These are phyloP conservation scores for Cyanoderma ruficeps DNA, from an alignment of 2,113 vertebrate genomes.

Conservation along the genomic window DNA sequence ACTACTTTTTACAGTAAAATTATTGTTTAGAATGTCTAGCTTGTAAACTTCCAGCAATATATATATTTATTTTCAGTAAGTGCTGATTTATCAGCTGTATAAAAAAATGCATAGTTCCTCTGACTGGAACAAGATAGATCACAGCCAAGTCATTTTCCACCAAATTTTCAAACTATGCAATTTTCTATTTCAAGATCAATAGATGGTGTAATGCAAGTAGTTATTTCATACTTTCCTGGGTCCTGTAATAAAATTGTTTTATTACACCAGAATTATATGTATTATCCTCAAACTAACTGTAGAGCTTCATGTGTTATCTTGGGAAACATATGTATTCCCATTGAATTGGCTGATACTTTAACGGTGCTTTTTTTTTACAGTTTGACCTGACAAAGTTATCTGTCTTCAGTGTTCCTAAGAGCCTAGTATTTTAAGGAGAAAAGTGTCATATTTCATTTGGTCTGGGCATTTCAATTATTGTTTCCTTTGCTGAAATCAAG, in stretches of 20 bases:
- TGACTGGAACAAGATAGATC: not conserved
- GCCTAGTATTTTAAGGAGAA: not conserved
- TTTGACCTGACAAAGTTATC: not conserved
- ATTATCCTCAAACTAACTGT: conserved; percentile 14
- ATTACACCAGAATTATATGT: not conserved
- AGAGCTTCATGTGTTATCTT: not conserved
- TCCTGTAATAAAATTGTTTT: conserved; percentile 21
- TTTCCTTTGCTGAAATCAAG: not conserved
- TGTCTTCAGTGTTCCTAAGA: not conserved
- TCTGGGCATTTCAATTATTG: not conserved
- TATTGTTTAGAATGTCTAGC: not conserved
- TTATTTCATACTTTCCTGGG: not conserved
- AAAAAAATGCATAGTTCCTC: not conserved
- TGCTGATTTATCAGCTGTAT: conserved; percentile 1
- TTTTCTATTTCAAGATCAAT: conserved; percentile 8
- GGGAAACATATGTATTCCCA: not conserved
- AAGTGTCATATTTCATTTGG: not conserved
- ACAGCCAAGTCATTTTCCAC: not conserved
- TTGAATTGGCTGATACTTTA: not conserved
- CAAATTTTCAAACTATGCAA: conserved; percentile 14
- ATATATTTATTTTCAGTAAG: not conserved
- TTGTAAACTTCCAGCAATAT: not conserved
- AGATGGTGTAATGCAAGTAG: conserved; percentile 17
- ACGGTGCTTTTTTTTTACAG: not conserved
- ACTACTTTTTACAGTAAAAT: not conserved